A percentile compares a stretch with the other conserved stretches of the same genome.
Conservation (phyloP, 92 coral and sea anemone genomes). For the Umimayanthus kanabou region DNA sequence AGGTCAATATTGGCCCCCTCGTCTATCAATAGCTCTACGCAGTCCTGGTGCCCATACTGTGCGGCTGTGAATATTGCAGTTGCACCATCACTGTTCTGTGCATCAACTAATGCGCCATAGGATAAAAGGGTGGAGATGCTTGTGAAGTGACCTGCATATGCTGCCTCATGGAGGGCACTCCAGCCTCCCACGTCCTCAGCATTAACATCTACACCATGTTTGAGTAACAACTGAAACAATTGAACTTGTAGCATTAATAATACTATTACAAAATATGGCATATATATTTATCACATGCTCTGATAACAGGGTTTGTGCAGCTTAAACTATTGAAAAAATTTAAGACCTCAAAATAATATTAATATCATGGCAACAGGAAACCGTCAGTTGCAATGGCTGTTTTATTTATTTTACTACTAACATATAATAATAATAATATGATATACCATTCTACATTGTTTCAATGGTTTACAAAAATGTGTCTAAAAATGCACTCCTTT, state of each 20-base stretch:
- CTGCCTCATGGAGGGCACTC: conserved; percentile 86
- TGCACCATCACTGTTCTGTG: conserved; percentile 77
- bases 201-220: conserved; percentile 49
- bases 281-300: no score
- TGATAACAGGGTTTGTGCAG: no score
- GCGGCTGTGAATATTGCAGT: conserved; percentile 74
- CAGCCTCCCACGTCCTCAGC: conserved; percentile 83
- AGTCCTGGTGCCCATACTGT: conserved; percentile 68
- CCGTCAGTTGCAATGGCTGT: no score
- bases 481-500: no score
- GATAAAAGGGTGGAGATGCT: conserved; percentile 52
- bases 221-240: conserved; percentile 55
- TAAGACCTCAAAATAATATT: no score
- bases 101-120: conserved; percentile 51
- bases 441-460: no score
- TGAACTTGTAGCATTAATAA: background rate
- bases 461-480: no score
- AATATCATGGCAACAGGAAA: no score
- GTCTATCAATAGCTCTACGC: conserved; percentile 58
- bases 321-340: no score
- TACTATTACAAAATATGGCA: no score
- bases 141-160: conserved; percentile 55
- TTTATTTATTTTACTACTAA: no score
- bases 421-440: no score
- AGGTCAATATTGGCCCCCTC: conserved; percentile 52